Conservation (phyloP, 2,113 vertebrate species). For the Siniperca knerii region DNA sequence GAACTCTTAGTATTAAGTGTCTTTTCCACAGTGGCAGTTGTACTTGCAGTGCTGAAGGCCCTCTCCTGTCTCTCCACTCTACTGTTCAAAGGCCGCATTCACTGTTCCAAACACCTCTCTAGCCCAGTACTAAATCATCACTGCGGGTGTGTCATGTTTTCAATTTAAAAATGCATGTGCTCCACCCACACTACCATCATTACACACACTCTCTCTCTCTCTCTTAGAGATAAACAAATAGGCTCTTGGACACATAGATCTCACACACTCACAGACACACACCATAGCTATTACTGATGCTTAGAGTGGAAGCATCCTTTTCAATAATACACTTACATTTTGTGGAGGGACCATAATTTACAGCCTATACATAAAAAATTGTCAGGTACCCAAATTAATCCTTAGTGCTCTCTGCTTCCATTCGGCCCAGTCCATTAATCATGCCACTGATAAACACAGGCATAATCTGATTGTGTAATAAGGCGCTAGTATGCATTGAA, state of each 20-base stretch:
- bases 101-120: conserved; percentile 53
- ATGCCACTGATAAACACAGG: conserved; percentile 71
- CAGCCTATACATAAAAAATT: conserved; percentile 67
- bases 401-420: conserved; percentile 68
- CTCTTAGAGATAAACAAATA: conserved; percentile 38
- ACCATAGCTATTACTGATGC: conserved; percentile 57
- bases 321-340: conserved; percentile 75
- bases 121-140: conserved; percentile 70
- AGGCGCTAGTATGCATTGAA: conserved; percentile 57
- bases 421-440: conserved; percentile 69
- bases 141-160: conserved; percentile 76
- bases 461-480: conserved; percentile 72
- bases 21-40: conserved; percentile 47
- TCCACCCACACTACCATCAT: conserved; percentile 68
- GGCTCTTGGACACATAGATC: conserved; percentile 20
- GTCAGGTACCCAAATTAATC: conserved; percentile 75
- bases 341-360: conserved; percentile 64
- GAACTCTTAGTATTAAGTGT: conserved; percentile 53
- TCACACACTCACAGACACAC: conserved; percentile 16
- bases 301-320: conserved; percentile 67
- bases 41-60: conserved; percentile 48
- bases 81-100: conserved; percentile 65
- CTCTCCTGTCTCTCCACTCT: conserved; percentile 50
- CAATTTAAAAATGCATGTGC: conserved; percentile 79
- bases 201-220: conserved; percentile 6